Base-by-base conservation (phyloP, 1,140 invertebrate genomes). In the Phthorimaea operculella region DNA sequence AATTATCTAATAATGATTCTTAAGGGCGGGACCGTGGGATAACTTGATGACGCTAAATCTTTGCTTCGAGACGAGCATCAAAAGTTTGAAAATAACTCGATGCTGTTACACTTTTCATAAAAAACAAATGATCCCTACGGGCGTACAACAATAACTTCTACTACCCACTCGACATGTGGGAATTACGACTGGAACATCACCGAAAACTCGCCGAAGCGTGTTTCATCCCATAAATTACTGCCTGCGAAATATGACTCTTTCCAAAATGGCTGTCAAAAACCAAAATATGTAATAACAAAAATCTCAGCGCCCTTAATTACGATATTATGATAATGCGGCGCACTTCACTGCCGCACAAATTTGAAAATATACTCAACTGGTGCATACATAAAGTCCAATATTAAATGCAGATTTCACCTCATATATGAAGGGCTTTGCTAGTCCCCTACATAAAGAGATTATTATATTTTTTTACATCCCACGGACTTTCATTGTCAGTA, bases 211-310 rank as follows among this genome's bases (percentile, higher is more conserved):
- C 10, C 36, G 36, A 39, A n/a, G 36, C 36, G 36, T 39, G 36
- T 39, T n/a, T 39, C 39, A 47, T 11, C 58, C 55, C 58, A 60
- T 51, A 59, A 54, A 60, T 63, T 57, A 63, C 51, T 49, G 57
- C 49, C 51, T 49, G 57, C 49, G 63, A 68, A 75, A 71, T 72
- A 70, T 66, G 65, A 74, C 55, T 64, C 59, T 15, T 47, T 42
- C 2, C 54, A 59, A 60, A 65, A 63, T 64, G 60, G 57, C 59
- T 57, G 57, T 49, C 58, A 76, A 73, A 76, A 74, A 78, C 72
- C 71, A 73, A 73, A 81, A 76, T 77, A 76, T 72, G 69, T 67
- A 68, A 64, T 76, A 80, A 76, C 72, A 78, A 74, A 28, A 73
- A 72, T 73, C 66, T 61, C 54, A 55, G 65, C 69, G 58, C 74